Evolutionary conservation across 2,113 vertebrate genomes (phyloP), one percentile per base, ranked within the genome.

Genomic region (Mormyrus lacerda): DNA sequence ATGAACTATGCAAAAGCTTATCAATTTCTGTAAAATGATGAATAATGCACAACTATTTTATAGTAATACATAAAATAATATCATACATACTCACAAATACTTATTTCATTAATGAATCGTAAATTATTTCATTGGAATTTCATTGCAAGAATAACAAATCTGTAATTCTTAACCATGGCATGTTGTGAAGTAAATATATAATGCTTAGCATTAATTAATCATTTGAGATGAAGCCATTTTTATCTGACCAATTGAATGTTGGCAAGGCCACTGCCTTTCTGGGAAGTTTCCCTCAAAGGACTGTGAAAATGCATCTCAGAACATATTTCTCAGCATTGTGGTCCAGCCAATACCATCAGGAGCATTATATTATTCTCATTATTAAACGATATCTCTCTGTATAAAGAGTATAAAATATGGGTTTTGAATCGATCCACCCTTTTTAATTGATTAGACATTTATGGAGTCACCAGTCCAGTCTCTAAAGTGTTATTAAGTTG

Each of bases 61-160:
- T 27, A 27, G 9, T 11, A 11, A n/a, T 65, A 13, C n/a, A 31
- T 27, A 69, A 69, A 69, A 31, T 69, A 31, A 42, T 76, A 39
- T 76, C 69, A 39, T 13, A 19, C 35, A 39, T 97, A 98, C 97
- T 0, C 9, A 35, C 27, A 98, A 98, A 98, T 98, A 98, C 99
- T 98, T 98, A 99, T 99, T 99, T 87, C 19, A 87, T 6, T 53
- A 55, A 87, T 87, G 13, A 35, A 99, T 99, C 97, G 97, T 99
- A 98, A 99, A 99, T 99, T 98, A 98, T 99, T 99, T 98, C 98
- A 99, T 99, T 98, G 50, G 11, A 35, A 21, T 19, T 53, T 53
- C 17, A 6, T 53, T 53, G 51, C 53, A 21, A 55, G 53, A 55
- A 55, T 55, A 55, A 39, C 15, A 53, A 55, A 51, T 87, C 19